A percentile compares a stretch with the other conserved stretches of the same genome.
phyloP scores from a whole-genome alignment of 2,888 invertebrate genomes.

The Petrolisthes cinctipes region DNA sequence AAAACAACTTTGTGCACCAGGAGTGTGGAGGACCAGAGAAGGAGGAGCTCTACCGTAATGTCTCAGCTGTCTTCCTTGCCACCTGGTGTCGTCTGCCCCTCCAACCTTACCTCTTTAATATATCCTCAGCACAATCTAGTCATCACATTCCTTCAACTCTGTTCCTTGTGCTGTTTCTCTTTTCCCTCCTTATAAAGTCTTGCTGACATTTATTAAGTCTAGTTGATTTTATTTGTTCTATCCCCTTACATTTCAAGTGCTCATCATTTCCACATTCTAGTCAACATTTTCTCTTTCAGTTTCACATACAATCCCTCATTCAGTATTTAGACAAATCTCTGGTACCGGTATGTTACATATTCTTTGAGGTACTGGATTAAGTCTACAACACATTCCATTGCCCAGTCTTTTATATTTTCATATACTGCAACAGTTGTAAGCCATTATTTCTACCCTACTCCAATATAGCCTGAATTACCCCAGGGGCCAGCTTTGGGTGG shows the following conservation, averaged over 20 bases:
- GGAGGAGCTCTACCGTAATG: slow-evolving; percentile 54
- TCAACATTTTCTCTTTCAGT: not conserved
- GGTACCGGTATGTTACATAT: not conserved
- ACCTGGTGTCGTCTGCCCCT: slow-evolving; percentile 54
- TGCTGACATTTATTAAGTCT: slow-evolving; percentile 11
- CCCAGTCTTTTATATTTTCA: not conserved
- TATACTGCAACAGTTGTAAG: too few species aligned
- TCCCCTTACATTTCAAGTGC: not conserved
- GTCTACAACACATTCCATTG: not conserved
- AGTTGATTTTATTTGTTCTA: not conserved
- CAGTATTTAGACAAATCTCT: too few species aligned
- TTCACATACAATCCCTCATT: not conserved
- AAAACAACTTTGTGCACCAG: slow-evolving; percentile 39
- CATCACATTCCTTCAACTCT: slow-evolving; percentile 2
- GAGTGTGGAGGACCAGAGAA: slow-evolving; percentile 34
- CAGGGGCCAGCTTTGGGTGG: too few species aligned
- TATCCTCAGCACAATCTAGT: slow-evolving; percentile 23
- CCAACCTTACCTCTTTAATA: not conserved
- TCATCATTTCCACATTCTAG: not conserved
- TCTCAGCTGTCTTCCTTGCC: slow-evolving; percentile 52
- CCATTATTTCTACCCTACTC: too few species aligned
- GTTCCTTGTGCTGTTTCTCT: slow-evolving; percentile 5
- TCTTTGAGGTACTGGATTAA: not conserved
- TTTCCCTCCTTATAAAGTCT: slow-evolving; percentile 1
- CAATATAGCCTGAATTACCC: too few species aligned